These are phyloP conservation scores for Scaptodrosophila lebanonensis DNA, from an alignment of 1,140 invertebrate genomes.

Conservation along the genomic window DNA sequence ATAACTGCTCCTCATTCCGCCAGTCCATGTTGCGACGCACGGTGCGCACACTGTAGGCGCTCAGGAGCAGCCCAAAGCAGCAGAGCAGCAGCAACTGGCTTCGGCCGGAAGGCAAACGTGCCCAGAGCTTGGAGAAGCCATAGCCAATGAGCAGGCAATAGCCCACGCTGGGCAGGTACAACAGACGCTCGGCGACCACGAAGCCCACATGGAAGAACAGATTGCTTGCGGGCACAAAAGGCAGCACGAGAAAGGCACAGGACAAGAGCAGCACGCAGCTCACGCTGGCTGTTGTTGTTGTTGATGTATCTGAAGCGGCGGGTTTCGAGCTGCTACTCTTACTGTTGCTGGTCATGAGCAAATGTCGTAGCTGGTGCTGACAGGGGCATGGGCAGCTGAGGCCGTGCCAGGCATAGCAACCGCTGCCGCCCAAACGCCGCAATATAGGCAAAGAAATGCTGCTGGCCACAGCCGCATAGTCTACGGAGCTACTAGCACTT, in stretches of 20 bases:
- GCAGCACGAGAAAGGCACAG: constrained; percentile 89
- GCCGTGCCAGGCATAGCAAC: constrained; percentile 43
- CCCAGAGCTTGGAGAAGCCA: constrained; percentile 82
- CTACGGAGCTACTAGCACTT: constrained; percentile 2
- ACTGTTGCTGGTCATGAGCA: constrained; percentile 6
- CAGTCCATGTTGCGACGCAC: constrained; percentile 91
- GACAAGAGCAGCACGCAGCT: constrained; percentile 89
- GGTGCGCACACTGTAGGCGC: constrained; percentile 82
- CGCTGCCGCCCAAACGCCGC: constrained; percentile 33
- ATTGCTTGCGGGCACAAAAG: constrained; percentile 97
- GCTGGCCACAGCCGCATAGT: constrained; percentile 36
- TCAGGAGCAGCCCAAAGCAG: constrained; percentile 56
- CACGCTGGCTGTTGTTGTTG: too few species aligned
- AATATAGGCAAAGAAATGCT: constrained; percentile 41
- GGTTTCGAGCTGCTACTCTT: not conserved
- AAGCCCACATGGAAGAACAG: constrained; percentile 97
- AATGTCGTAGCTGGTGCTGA: constrained; percentile 14
- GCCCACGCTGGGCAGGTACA: constrained; percentile 98
- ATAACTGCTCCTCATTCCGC: constrained; percentile 94
- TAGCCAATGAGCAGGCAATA: constrained; percentile 95
- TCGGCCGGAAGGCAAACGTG: not conserved
- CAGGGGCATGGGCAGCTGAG: constrained; percentile 35
- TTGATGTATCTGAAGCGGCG: not conserved
- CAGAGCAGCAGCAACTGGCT: constrained; percentile 55
- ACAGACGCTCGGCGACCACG: constrained; percentile 95